phyloP scores from a whole-genome alignment of 2,888 invertebrate genomes.

The Microchrysa polita region DNA sequence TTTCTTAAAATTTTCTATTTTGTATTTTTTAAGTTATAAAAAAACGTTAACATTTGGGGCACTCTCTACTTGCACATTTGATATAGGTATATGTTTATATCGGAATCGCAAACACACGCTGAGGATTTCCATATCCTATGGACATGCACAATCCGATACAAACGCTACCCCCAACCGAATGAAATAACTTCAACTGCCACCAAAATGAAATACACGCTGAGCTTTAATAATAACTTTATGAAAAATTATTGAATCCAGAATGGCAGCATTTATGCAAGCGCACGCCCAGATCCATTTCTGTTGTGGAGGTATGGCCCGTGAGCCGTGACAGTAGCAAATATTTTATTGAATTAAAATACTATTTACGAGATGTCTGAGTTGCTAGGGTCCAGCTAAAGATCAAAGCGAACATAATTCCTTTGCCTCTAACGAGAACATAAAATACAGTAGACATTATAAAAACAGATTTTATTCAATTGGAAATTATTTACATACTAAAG shows the following conservation, averaged over 20 bases:
- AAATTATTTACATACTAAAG: neutral
- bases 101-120: too few relatives aligned
- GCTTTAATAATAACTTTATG: conserved; percentile 43
- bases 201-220: conserved; percentile 18
- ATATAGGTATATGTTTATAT: too few relatives aligned
- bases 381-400: conserved; percentile 36
- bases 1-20: too few relatives aligned
- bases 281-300: neutral
- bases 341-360: conserved; percentile 42
- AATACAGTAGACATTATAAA: conserved; percentile 6
- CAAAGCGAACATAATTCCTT: conserved; percentile 26
- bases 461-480: conserved; percentile 25
- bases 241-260: conserved; percentile 36
- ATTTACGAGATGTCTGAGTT: conserved; percentile 21
- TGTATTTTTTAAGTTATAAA: too few relatives aligned
- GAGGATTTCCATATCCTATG: too few relatives aligned
- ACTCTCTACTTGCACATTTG: too few relatives aligned
- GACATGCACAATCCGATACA: neutral
- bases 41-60: too few relatives aligned
- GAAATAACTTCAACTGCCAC: conserved; percentile 5
- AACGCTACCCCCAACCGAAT: conserved; percentile 16
- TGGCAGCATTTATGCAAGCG: conserved; percentile 19
- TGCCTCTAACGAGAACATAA: neutral
- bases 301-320: too few relatives aligned
- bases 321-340: conserved; percentile 43